Evolutionary conservation across 2,888 invertebrate genomes (phyloP), one percentile per base, ranked within the genome.

Genomic region (Alloplasta piceator): DNA sequence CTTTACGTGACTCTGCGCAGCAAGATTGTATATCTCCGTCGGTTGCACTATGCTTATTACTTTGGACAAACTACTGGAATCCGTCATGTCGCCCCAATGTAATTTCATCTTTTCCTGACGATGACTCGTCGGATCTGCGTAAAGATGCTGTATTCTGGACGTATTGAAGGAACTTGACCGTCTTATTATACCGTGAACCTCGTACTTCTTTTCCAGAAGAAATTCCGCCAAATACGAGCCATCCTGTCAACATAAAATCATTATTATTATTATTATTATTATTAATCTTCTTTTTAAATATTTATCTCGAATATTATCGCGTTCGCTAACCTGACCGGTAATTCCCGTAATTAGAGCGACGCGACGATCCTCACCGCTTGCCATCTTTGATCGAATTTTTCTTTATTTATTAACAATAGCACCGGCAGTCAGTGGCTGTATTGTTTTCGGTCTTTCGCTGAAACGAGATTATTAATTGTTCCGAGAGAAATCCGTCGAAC

Each of bases 61-160:
- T 93, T 97, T 98, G 36, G 97, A 96, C 80, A 98, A 93, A 91
- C 98, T 98, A 83, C 98, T 98, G 64, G 98, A 98, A 92, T 99
- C 99, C 0, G 99, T 99, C 95, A 99, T 96, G 90, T 99, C 99
- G 10, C 99, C 99, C 92, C 99, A 99, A 92, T 99, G 99, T 6
- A 99, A 93, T 87, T 97, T 97, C 96, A 98, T 98, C 86, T 94
- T 94, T 0, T 97, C 98, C 38, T 96, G 96, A n/a, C 95, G 95
- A 92, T 99, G 99, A 36, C 96, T 95, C 50, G 96, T 95, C 0
- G 97, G 97, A 92, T 99, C 96, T 0, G 96, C 96, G 92, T 99
- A 99, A 68, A 99, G 93, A 93, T 99, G 99, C 89, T 98, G 97
- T 83, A 99, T 99, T 80, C 99, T 94, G 4, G 96, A 96, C 0